Evolutionary conservation across 1,140 invertebrate genomes (phyloP), one percentile per base, ranked within the genome.

Genomic region (Drosophila persimilis): DNA sequence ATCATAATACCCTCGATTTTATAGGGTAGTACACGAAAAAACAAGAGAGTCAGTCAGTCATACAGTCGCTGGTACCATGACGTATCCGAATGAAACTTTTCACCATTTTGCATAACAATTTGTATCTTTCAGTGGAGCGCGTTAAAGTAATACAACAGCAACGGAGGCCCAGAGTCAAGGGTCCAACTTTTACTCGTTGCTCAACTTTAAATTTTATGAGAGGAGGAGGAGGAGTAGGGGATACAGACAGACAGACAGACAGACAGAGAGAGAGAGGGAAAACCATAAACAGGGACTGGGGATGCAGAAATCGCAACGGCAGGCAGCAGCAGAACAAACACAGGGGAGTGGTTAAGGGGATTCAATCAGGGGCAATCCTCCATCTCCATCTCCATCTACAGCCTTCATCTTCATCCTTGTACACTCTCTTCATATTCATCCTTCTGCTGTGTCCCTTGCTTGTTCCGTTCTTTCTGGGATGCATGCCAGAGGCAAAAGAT

Each of bases 41-140:
- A 8, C n/a, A 47, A 51, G 50, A 55, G 35, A 80, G 54, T 69
- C 62, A 73, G 55, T 54, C 35, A 39, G 35, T 39, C 35, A 39
- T 39, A 39, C 11, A 13, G 35, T 13, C 35, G 35, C 35, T 39
- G 3, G 35, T 39, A 39, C 35, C 35, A 39, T 39, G 35, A 53
- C 60, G 77, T 65, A 70, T 77, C 60, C 73, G 79, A 86, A 86
- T 81, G 83, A 88, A 88, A 88, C 83, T 88, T 88, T 88, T 88
- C 84, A 88, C 83, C 78, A 88, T 88, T 88, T 88, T 88, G 83
- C 83, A 88, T 88, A 88, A 88, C 83, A 88, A 88, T 88, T 88
- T 88, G 83, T 88, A 89, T 88, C 72, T 89, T 81, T 89, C 83
- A 88, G 83, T 83, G 84, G 83, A 88, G 79, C 83, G 83, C 83